These are phyloP conservation scores for Pedetes capensis DNA, from an alignment of 2,113 vertebrate genomes.

Conservation along the genomic window DNA sequence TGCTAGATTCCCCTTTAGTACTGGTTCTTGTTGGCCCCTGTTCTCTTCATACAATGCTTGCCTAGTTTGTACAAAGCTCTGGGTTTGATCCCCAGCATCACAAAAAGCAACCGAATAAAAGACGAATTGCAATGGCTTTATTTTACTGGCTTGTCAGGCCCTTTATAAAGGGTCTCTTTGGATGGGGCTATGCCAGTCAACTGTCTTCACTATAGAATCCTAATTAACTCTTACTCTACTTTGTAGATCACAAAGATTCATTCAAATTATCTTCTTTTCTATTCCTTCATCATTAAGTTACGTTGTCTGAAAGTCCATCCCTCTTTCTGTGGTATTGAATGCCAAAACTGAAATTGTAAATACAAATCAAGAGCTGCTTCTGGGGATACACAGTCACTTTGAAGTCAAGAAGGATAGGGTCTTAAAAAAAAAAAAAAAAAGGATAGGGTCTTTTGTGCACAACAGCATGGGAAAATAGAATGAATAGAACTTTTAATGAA, in stretches of 20 bases:
- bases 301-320: not conserved
- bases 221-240: not conserved
- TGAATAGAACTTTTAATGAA: not conserved
- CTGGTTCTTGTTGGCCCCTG: not conserved
- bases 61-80: not conserved
- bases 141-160: not conserved
- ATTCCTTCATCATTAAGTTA: not conserved
- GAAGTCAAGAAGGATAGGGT: too few relatives aligned
- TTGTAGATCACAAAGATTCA: not conserved
- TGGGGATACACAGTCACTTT: not conserved
- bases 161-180: not conserved
- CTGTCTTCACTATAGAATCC: not conserved
- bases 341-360: not conserved
- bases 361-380: conserved; percentile 1
- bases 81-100: not conserved
- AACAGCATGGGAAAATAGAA: not conserved
- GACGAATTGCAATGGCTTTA: not conserved
- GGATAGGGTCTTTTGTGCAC: not conserved
- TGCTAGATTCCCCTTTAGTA: not conserved
- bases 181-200: not conserved
- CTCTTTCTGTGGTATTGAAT: not conserved
- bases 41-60: not conserved
- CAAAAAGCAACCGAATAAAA: not conserved
- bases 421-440: too few relatives aligned
- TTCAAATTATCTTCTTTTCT: not conserved